Evolutionary conservation across 1,140 invertebrate species (phyloP).

Genomic region (Neodiprion lecontei): DNA sequence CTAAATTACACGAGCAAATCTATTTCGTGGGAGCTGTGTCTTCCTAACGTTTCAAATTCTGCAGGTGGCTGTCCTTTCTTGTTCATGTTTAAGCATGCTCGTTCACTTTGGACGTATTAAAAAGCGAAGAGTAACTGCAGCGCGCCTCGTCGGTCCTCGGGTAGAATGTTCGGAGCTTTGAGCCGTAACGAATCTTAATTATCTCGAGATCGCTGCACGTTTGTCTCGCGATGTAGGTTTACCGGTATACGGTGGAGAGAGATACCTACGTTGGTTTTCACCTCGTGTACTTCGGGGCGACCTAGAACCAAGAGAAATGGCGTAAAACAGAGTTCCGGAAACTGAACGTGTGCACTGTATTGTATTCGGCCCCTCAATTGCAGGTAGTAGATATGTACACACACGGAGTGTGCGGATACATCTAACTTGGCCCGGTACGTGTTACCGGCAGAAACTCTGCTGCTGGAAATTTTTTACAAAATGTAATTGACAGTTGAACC

Average conservation of each 20-base stretch:
- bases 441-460: not conserved
- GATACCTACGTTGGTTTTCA: not conserved
- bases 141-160: not conserved
- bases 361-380: no score
- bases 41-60: no score
- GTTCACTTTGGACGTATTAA: conserved; percentile 2
- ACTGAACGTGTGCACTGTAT: not conserved
- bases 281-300: not conserved
- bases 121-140: not conserved
- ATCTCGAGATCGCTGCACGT: conserved; percentile 1
- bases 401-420: no score
- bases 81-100: not conserved
- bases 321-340: not conserved
- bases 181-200: conserved; percentile 5
- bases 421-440: not conserved
- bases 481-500: not conserved
- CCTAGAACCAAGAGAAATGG: not conserved
- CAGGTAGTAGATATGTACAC: no score
- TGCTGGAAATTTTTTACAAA: not conserved
- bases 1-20: no score
- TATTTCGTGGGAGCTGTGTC: no score
- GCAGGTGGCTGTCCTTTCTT: no score
- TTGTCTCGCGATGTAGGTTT: not conserved
- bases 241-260: not conserved
- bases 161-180: not conserved